Evolutionary conservation across 2,113 vertebrate genomes (phyloP), one percentile per base, ranked within the genome.

Genomic region (Tricholaema leucomelas): DNA sequence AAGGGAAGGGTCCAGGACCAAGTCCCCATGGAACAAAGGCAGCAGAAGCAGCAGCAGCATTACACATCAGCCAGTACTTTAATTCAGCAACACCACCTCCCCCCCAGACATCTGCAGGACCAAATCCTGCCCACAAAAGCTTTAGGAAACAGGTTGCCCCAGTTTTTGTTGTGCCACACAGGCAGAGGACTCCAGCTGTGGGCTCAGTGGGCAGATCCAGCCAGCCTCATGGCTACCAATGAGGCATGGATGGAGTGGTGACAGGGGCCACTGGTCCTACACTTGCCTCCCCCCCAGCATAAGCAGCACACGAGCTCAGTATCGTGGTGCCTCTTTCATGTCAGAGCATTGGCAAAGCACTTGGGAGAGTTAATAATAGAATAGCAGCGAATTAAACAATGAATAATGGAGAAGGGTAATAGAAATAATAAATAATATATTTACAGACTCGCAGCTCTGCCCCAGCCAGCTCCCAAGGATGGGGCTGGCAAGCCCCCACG

Each of bases 331-430:
- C 78, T 86, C 70, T 93, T 78, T 81, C 91, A 61, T 69, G 92
- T 91, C 90, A 55, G 82, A 92, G 88, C 85, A 59, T 59, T 24
- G 1, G 70, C 58, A 42, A 44, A 81, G 77, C 89, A 9, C 94
- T 72, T 2, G 81, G 92, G 87, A 92, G 87, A 94, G 91, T 91
- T 88, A 95, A 93, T 94, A 90, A 94, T 88, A 78, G 92, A 95
- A 93, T 4, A 95, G 92, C 84, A 12, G 83, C 10, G 91, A 82
- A 93, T 93, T 79, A 87, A 92, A 48, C 78, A n/a, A 75, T 82
- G 95, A 93, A 94, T 91, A 91, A 92, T 91, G 88, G 92, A 95
- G 89, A 56, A 95, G 94, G 69, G 91, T 90, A 92, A 94, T 81
- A 79, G 91, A 92, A 87, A 76, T 52, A 69, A 93, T 92, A 92